These are phyloP conservation scores for Oophaga pumilio DNA, from an alignment of 2,113 vertebrate species.

Conservation along the genomic window DNA sequence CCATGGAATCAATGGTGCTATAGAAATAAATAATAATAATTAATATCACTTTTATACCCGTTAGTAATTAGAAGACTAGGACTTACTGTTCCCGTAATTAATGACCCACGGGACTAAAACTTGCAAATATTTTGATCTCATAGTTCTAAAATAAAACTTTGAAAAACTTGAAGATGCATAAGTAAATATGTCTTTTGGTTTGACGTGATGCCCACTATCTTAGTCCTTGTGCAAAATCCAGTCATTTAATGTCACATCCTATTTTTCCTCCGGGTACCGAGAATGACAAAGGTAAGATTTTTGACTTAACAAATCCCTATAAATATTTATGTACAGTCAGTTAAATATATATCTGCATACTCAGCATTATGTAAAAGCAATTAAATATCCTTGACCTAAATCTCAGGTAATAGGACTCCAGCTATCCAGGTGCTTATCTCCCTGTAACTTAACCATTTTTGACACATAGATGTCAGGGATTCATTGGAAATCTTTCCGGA, in stretches of 20 bases:
- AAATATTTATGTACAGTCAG: conserved; percentile 15
- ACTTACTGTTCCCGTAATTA: not conserved
- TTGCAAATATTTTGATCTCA: not conserved
- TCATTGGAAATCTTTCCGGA: not conserved
- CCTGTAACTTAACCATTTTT: not conserved
- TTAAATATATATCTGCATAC: conserved; percentile 14
- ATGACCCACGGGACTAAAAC: not conserved
- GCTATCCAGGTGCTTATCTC: not conserved
- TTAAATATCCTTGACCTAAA: conserved; percentile 17
- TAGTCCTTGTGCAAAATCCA: not conserved
- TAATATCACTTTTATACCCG: too few species aligned
- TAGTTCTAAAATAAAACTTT: not conserved
- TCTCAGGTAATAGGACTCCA: conserved; percentile 14
- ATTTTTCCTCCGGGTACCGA: not conserved
- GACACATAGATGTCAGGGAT: conserved; percentile 11
- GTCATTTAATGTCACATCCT: not conserved
- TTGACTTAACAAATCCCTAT: not conserved
- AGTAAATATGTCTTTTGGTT: not conserved
- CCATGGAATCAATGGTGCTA: too few species aligned
- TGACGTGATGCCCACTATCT: not conserved
- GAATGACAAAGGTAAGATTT: not conserved
- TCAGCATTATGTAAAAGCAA: conserved; percentile 15
- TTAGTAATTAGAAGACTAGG: not conserved
- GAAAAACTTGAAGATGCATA: not conserved
- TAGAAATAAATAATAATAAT: too few species aligned